These are phyloP conservation scores for Chrysogorgia sp. DNA, from an alignment of 92 coral and sea anemone species.

Conservation along the genomic window DNA sequence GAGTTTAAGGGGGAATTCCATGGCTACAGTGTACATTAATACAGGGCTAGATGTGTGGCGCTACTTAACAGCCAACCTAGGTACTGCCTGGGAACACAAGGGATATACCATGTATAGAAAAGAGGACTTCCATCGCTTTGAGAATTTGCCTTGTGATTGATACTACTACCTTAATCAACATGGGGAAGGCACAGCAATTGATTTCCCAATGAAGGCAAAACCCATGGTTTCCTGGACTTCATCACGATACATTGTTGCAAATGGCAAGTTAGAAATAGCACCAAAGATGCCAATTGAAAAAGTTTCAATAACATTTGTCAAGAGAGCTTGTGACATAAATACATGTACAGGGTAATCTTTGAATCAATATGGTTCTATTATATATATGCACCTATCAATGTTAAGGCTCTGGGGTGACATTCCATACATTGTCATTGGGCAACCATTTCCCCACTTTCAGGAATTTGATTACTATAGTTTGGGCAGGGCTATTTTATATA, in stretches of 20 bases:
- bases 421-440: too few species aligned
- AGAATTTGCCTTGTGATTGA: constrained; percentile 51
- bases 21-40: constrained; percentile 30
- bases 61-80: constrained; percentile 43
- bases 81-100: constrained; percentile 39
- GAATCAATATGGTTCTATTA: not conserved
- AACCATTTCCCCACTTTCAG: too few species aligned
- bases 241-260: not conserved
- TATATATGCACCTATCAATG: not conserved
- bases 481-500: too few species aligned
- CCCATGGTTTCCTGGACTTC: constrained; percentile 51
- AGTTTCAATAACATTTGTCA: constrained; percentile 36
- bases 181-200: constrained; percentile 61
- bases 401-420: too few species aligned
- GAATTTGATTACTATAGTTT: too few species aligned
- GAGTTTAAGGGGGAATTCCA: constrained; percentile 35
- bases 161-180: constrained; percentile 54
- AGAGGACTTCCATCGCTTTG: constrained; percentile 43
- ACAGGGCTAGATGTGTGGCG: constrained; percentile 65
- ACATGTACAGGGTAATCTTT: not conserved
- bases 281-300: constrained; percentile 55
- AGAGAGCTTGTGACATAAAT: constrained; percentile 35
- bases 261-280: constrained; percentile 36
- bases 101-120: constrained; percentile 41
- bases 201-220: constrained; percentile 54